phyloP scores from a whole-genome alignment of 2,888 invertebrate genomes.

The Crepidodera aurea region DNA sequence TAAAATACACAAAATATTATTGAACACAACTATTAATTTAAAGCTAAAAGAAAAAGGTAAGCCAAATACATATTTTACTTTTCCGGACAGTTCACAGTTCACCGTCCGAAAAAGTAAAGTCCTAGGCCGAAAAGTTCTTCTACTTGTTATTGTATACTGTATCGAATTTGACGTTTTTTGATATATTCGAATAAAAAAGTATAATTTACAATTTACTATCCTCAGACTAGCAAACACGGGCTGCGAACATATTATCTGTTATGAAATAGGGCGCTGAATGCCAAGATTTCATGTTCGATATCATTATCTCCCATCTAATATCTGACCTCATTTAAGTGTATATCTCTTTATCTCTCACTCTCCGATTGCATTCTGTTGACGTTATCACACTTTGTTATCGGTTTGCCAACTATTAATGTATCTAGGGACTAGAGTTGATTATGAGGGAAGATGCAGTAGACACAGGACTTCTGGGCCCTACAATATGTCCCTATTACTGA shows the following conservation, averaged over 20 bases:
- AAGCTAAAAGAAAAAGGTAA: too few relatives aligned
- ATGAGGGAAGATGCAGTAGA: constrained; percentile 40
- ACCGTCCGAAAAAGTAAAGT: too few relatives aligned
- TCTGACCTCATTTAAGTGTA: constrained; percentile 45
- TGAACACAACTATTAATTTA: too few relatives aligned
- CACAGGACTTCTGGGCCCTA: constrained; percentile 39
- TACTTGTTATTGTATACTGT: too few relatives aligned
- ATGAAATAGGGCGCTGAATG: background rate
- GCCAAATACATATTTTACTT: too few relatives aligned
- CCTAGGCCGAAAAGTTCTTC: too few relatives aligned
- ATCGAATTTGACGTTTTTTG: too few relatives aligned
- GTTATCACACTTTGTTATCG: constrained; percentile 49
- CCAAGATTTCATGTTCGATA: constrained; percentile 22
- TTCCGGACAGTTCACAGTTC: too few relatives aligned
- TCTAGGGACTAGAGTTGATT: constrained; percentile 45
- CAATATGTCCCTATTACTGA: constrained; percentile 45
- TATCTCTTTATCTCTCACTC: constrained; percentile 37
- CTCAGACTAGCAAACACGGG: too few relatives aligned
- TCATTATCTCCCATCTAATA: constrained; percentile 36
- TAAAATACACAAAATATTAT: too few relatives aligned
- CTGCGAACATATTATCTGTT: background rate
- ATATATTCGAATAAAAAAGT: too few relatives aligned
- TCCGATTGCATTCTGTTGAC: constrained; percentile 50
- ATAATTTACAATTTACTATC: too few relatives aligned
- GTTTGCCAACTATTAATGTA: constrained; percentile 50